Evolutionary conservation across 2,888 invertebrate species (phyloP).

Genomic region (Balanococcus diminutus): DNA sequence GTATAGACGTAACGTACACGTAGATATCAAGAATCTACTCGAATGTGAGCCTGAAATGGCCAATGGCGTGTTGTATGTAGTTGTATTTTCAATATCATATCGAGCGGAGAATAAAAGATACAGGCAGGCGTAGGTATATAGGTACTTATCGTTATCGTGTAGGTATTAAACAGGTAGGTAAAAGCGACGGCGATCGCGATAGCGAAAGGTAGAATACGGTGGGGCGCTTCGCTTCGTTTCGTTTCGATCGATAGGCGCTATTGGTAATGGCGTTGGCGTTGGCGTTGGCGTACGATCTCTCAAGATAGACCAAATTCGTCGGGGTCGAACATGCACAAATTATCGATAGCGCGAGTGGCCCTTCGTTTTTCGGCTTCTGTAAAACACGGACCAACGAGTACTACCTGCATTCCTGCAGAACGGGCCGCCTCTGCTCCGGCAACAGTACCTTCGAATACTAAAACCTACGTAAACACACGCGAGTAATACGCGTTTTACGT

Average conservation of each 20-base stretch:
- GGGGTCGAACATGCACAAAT: neutral
- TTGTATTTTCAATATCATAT: no score
- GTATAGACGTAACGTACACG: neutral
- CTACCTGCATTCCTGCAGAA: conserved; percentile 34
- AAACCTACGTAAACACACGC: neutral
- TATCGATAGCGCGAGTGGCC: neutral
- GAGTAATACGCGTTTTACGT: neutral
- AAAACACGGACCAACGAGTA: neutral
- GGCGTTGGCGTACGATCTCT: no score
- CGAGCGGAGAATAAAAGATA: neutral
- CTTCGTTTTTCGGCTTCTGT: neutral
- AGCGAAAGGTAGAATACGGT: no score
- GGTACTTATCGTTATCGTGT: neutral
- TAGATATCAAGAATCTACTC: neutral
- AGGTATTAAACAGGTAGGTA: no score
- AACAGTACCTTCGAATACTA: conserved; percentile 16
- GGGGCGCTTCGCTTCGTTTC: no score
- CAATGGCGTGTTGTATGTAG: no score
- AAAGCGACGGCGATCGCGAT: no score
- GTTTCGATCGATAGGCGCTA: neutral
- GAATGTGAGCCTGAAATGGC: no score
- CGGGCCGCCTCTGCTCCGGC: conserved; percentile 20
- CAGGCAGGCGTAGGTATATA: neutral
- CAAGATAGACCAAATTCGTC: neutral
- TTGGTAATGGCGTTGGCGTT: neutral